Percentiles rank a stretch among this genome's conserved stretches.
These are phyloP conservation scores for Ecdyonurus torrentis DNA, from an alignment of 2,888 invertebrate genomes.

Conservation along the genomic window DNA sequence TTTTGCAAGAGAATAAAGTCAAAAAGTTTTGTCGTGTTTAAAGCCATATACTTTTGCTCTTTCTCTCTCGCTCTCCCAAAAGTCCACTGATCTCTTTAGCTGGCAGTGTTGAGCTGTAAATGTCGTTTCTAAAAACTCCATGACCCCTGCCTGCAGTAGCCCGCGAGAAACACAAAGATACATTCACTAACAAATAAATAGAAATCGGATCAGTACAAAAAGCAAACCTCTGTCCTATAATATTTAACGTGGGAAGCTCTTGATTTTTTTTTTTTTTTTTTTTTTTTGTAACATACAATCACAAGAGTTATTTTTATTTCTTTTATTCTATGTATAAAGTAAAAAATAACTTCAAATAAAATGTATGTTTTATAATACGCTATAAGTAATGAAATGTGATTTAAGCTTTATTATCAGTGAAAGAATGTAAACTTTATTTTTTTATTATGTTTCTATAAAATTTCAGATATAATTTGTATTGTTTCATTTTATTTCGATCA, in stretches of 20 bases:
- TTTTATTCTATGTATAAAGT: too few species aligned
- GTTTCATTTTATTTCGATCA: too few species aligned
- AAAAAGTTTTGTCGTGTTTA: neutral
- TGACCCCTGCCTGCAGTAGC: neutral
- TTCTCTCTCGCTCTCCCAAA: neutral
- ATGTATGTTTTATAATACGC: too few species aligned
- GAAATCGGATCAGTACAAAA: neutral
- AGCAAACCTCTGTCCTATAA: neutral
- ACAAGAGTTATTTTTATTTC: too few species aligned
- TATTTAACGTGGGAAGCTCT: neutral
- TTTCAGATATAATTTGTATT: too few species aligned
- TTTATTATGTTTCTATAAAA: too few species aligned
- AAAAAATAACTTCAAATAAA: too few species aligned
- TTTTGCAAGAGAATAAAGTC: neutral
- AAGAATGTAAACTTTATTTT: too few species aligned
- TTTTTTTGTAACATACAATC: too few species aligned
- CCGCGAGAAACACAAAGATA: neutral
- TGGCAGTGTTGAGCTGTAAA: neutral
- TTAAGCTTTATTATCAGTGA: neutral
- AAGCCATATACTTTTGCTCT: neutral
- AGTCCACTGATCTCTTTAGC: neutral
- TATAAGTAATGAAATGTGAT: neutral
- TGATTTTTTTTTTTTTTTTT: too few species aligned
- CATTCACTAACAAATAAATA: neutral
- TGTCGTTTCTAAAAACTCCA: neutral